Base-by-base conservation (phyloP, 2,888 invertebrate genomes). In the Aporophyla lueneburgensis region DNA sequence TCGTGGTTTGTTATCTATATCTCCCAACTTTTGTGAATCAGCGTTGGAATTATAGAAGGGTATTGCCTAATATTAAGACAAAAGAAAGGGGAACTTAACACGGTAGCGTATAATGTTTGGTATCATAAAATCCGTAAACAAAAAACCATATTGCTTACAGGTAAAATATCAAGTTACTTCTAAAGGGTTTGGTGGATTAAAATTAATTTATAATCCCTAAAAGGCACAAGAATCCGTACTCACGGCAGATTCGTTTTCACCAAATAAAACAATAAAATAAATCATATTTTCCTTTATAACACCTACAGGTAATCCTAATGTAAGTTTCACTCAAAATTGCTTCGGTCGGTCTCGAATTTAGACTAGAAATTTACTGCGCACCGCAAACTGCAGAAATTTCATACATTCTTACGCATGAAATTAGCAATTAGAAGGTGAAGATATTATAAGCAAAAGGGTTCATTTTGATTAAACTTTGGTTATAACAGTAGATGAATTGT, bases 371-470 rank as follows among this genome's bases (percentile, higher is more conserved):
- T 76, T 62, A 62, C 43, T 74, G 67, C 56, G 19, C 27, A 74
- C 79, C 82, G 5, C 82, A 78, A 78, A 82, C 58, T 74, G 74
- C 68, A 54, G 49, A 76, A 70, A 78, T 72, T 74, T 79, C 61
- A 75, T 54, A 66, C 43, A 74, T 68, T 68, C 63, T 66, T 73
- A 76, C 61, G 27, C 72, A 59, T 49, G n/a, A 73, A 80, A 78
- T 83, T 61, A 68, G 74, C 40, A 67, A 76, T 77, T 77, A 71
- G 16, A 74, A 76, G 51, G n/a, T 54, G 51, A 69, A 77, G 16
- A 49, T 70, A 65, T 16, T 58, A 49, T 69, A 66, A 66, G 43
- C 56, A 61, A 66, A 33, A 68, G 49, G n/a, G 51, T 56, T 72
- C 27, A 82, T 63, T 83, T 12, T 80, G 61, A 79, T 74, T 56